Percentiles rank a stretch among this genome's conserved stretches.
These are phyloP conservation scores for Caenorhabditis sp. DNA, from an alignment of 2,888 invertebrate species.

Conservation along the genomic window DNA sequence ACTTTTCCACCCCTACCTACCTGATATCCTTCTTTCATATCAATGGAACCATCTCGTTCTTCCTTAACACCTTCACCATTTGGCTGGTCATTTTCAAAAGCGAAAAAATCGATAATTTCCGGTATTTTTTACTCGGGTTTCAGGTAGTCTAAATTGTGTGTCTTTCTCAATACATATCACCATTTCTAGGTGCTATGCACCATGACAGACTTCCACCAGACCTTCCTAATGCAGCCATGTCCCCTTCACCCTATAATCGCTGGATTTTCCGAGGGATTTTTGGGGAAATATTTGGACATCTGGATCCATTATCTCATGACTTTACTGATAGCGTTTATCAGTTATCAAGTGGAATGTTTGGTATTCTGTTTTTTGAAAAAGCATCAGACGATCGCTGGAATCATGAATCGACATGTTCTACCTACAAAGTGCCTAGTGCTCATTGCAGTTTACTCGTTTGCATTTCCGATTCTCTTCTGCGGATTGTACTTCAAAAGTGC, in stretches of 20 bases:
- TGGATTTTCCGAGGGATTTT: not conserved
- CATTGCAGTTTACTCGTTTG: too few relatives aligned
- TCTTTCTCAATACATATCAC: too few relatives aligned
- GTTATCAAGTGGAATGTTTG: too few relatives aligned
- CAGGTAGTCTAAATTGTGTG: too few relatives aligned
- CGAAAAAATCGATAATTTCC: not conserved
- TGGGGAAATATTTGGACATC: too few relatives aligned
- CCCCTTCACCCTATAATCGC: conserved; percentile 3
- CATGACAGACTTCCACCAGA: not conserved
- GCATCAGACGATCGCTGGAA: not conserved
- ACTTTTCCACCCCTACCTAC: conserved; percentile 8
- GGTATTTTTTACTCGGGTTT: conserved; percentile 1
- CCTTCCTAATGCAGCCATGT: not conserved
- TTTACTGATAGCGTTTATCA: not conserved
- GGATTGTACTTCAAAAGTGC: too few relatives aligned
- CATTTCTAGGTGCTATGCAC: not conserved
- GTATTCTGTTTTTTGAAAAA: not conserved
- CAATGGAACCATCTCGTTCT: not conserved
- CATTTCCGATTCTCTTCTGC: too few relatives aligned
- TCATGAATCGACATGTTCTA: not conserved
- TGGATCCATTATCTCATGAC: not conserved
- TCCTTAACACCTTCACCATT: conserved; percentile 6
- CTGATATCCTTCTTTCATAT: conserved; percentile 14
- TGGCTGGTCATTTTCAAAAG: conserved; percentile 8
- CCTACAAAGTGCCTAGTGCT: too few relatives aligned